These are phyloP conservation scores for Imbricaverruca yamaguchii DNA, from an alignment of 2,888 invertebrate species.

Conservation along the genomic window DNA sequence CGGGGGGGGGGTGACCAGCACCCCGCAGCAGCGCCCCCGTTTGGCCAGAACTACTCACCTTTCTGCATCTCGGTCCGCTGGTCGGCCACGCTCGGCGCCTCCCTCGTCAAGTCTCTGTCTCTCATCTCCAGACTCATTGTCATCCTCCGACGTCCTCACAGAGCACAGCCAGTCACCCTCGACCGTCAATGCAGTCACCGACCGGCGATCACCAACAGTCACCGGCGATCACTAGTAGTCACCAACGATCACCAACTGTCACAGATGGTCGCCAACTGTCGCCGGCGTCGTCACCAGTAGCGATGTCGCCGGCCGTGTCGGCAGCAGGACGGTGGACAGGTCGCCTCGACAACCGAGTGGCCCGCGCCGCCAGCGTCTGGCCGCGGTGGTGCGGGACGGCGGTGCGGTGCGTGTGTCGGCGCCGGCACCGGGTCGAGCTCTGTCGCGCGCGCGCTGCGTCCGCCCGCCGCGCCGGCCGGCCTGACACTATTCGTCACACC, in stretches of 20 bases:
- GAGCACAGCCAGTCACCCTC: too few species aligned
- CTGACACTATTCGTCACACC: slow-evolving; percentile 21
- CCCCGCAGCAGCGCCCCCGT: too few species aligned
- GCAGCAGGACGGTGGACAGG: too few species aligned
- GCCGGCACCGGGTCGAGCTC: neutral
- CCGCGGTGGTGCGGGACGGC: neutral
- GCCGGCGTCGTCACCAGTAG: too few species aligned
- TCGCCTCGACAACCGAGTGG: too few species aligned
- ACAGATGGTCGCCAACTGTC: too few species aligned
- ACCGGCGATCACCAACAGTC: neutral
- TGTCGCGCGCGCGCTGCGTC: neutral
- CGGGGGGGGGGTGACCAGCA: too few species aligned
- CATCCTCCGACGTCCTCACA: neutral
- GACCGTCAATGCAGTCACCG: neutral
- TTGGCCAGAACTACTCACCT: neutral
- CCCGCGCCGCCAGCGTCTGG: neutral
- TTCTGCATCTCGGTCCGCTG: neutral
- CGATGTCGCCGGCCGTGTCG: too few species aligned
- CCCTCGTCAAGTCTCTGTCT: slow-evolving; percentile 10
- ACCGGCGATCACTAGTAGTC: too few species aligned
- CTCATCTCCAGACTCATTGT: slow-evolving; percentile 19
- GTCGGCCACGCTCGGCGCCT: neutral
- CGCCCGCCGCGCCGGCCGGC: slow-evolving; percentile 6
- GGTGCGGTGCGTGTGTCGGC: neutral
- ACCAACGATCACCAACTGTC: too few species aligned